Evolutionary conservation across 92 coral and sea anemone species (phyloP).

Genomic region (Diadumene lineata): DNA sequence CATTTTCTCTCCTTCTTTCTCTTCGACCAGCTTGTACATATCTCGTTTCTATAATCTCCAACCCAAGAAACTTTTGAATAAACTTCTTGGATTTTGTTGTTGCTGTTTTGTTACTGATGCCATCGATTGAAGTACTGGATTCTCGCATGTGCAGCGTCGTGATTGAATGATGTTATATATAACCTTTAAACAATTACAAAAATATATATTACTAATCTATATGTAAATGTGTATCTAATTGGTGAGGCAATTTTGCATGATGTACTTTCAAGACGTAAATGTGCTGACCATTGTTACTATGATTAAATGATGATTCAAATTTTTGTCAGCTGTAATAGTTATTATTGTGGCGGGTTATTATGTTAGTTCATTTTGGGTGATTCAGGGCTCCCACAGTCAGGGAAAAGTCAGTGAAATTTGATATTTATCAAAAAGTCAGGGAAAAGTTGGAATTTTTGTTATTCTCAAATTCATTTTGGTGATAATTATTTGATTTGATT

Average conservation of each 20-base stretch:
- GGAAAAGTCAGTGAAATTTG: too few relatives aligned
- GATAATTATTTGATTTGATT: too few relatives aligned
- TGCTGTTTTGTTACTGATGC: slow-evolving; percentile 12
- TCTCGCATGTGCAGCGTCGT: slow-evolving; percentile 5
- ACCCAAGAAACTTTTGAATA: slow-evolving; percentile 9
- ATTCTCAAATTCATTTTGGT: too few relatives aligned
- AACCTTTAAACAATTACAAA: neutral
- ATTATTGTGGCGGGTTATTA: too few relatives aligned
- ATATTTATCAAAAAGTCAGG: too few relatives aligned
- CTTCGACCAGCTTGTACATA: slow-evolving; percentile 1
- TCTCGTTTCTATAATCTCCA: neutral
- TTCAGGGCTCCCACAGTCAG: too few relatives aligned
- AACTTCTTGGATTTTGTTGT: slow-evolving; percentile 2
- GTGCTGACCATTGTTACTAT: neutral
- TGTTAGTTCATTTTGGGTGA: too few relatives aligned
- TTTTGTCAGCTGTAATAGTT: too few relatives aligned
- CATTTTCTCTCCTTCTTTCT: neutral
- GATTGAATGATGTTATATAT: slow-evolving; percentile 3
- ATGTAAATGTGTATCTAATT: neutral
- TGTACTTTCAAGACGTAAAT: slow-evolving; percentile 10
- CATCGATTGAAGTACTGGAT: slow-evolving; percentile 7
- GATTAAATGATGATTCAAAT: slow-evolving; percentile 5
- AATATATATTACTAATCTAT: slow-evolving; percentile 4
- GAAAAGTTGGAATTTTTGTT: too few relatives aligned
- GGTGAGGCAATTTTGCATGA: neutral